A percentile compares a stretch with the other conserved stretches of the same genome.
These are phyloP conservation scores for Misgurnus mizolepis DNA, from an alignment of 2,113 vertebrate species.

Conservation along the genomic window DNA sequence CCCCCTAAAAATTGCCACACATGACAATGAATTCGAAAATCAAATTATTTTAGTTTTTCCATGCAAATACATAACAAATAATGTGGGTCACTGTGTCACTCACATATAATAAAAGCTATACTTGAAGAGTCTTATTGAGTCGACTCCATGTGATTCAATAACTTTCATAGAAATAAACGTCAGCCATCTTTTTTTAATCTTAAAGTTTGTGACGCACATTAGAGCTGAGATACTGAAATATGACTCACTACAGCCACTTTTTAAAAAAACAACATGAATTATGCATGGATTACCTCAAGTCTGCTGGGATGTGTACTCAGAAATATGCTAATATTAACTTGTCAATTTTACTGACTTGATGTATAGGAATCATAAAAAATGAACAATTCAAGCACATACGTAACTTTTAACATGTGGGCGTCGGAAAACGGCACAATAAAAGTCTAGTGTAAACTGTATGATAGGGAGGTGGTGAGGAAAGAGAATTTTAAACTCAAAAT, in stretches of 20 bases:
- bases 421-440: conserved; percentile 4
- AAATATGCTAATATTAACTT: conserved; percentile 29
- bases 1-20: too few species aligned
- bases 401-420: conserved; percentile 25
- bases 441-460: neutral
- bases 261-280: neutral
- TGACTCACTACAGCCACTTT: conserved; percentile 1
- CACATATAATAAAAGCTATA: too few species aligned
- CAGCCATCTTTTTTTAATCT: neutral
- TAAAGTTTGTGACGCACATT: conserved; percentile 21
- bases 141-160: neutral
- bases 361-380: conserved; percentile 28
- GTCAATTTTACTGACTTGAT: conserved; percentile 32
- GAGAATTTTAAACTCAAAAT: neutral
- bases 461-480: neutral
- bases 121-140: too few species aligned
- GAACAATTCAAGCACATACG: conserved; percentile 7
- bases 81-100: too few species aligned
- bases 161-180: conserved; percentile 10
- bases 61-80: too few species aligned
- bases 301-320: conserved; percentile 20
- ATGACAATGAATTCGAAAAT: too few species aligned
- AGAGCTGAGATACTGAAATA: conserved; percentile 12
- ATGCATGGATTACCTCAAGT: conserved; percentile 11
- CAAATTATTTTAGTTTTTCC: too few species aligned